These are phyloP conservation scores for Anastrepha ludens DNA, from an alignment of 1,140 invertebrate genomes.

Conservation along the genomic window DNA sequence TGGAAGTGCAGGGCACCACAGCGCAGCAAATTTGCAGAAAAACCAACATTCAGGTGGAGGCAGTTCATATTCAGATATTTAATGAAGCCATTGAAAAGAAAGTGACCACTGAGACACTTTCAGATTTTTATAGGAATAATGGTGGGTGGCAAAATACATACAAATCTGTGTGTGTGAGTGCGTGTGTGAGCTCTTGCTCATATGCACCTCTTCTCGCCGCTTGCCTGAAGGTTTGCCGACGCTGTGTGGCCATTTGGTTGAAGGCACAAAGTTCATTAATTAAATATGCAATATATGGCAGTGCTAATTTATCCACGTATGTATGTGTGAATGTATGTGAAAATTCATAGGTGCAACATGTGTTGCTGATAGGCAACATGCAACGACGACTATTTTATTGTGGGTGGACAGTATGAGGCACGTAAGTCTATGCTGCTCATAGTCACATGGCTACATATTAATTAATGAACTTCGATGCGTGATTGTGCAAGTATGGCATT, in stretches of 20 bases:
- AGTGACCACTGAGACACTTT: conserved; percentile 25
- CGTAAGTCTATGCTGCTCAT: not conserved
- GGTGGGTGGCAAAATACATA: not conserved
- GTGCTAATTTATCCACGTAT: not conserved
- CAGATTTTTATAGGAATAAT: conserved; percentile 22
- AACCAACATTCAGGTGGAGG: not conserved
- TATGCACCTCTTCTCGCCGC: not conserved
- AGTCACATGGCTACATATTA: not conserved
- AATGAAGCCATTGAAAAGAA: conserved; percentile 30
- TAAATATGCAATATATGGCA: conserved; percentile 15
- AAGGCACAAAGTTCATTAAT: conserved; percentile 41
- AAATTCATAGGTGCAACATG: not conserved
- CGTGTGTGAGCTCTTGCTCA: not conserved
- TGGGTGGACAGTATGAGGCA: not conserved
- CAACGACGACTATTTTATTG: not conserved
- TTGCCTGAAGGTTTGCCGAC: no score
- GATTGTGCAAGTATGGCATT: not conserved
- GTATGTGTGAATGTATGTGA: not conserved
- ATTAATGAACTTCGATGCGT: conserved; percentile 8
- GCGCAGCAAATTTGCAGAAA: not conserved
- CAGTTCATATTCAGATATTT: conserved; percentile 41
- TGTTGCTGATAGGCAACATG: conserved; percentile 45
- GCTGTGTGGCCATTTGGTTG: not conserved
- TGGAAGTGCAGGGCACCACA: not conserved
- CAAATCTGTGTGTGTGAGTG: not conserved